These are phyloP conservation scores for Centropus unirufus DNA, from an alignment of 2,113 vertebrate genomes.

Conservation along the genomic window DNA sequence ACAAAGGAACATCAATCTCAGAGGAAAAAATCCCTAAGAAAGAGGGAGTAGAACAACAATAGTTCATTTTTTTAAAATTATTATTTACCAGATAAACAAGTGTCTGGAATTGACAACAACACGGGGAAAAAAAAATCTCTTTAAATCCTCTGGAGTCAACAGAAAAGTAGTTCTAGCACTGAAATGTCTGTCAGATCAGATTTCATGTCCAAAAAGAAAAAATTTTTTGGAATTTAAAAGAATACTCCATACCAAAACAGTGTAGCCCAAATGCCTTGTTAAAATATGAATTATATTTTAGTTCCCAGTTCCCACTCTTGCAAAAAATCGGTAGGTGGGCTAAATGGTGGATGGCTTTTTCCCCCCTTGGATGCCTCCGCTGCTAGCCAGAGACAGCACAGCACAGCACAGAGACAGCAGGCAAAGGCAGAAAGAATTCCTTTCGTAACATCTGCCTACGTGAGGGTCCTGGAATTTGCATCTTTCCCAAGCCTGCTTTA, in stretches of 20 bases:
- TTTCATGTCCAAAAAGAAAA: not conserved
- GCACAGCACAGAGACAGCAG: not conserved
- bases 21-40: not conserved
- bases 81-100: not conserved
- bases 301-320: not conserved
- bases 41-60: not conserved
- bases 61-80: not conserved
- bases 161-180: not conserved
- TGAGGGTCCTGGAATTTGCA: conserved; percentile 45
- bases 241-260: not conserved
- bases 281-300: not conserved
- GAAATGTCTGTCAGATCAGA: not conserved
- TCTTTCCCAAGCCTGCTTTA: conserved; percentile 58
- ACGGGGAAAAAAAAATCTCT: not conserved
- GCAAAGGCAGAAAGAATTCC: conserved; percentile 40
- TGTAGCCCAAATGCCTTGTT: not conserved
- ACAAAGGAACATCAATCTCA: not conserved
- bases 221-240: not conserved
- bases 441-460: conserved; percentile 43
- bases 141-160: not conserved
- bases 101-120: not conserved
- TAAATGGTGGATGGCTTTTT: not conserved
- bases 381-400: not conserved
- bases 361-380: not conserved
- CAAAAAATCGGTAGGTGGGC: not conserved